Conservation (phyloP, 1,140 invertebrate species). For the Gonioctena quinquepunctata region DNA sequence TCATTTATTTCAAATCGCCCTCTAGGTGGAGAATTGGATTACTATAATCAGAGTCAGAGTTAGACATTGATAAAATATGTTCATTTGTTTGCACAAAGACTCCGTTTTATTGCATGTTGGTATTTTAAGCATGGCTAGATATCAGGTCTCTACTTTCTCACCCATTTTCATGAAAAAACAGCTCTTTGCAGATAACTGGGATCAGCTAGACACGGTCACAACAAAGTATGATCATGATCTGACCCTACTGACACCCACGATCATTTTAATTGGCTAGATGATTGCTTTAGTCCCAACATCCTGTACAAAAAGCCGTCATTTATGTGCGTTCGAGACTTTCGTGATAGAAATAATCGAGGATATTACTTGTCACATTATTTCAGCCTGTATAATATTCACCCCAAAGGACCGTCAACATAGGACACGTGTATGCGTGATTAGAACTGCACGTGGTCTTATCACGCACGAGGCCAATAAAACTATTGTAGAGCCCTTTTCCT, state of each 20-base stretch:
- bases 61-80: no score
- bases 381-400: slow-evolving; percentile 16
- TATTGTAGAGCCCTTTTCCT: background rate
- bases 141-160: no score
- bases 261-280: background rate
- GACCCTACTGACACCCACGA: background rate
- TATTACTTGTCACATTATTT: slow-evolving; percentile 35
- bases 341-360: slow-evolving; percentile 19
- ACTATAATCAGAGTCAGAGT: no score
- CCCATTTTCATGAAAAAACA: no score
- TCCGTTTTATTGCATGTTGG: no score
- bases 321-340: background rate
- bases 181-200: no score
- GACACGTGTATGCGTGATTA: slow-evolving; percentile 36
- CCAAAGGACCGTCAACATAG: background rate
- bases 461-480: slow-evolving; percentile 5
- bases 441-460: slow-evolving; percentile 21
- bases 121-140: no score
- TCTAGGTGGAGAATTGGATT: no score
- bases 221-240: background rate
- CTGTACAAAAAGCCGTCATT: background rate
- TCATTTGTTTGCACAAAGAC: no score
- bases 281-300: background rate
- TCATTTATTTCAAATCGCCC: no score
- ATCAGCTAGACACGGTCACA: no score